Evolutionary conservation across 2,797 vertebrate species (phyloP).

Genomic region (Morelia viridis): DNA sequence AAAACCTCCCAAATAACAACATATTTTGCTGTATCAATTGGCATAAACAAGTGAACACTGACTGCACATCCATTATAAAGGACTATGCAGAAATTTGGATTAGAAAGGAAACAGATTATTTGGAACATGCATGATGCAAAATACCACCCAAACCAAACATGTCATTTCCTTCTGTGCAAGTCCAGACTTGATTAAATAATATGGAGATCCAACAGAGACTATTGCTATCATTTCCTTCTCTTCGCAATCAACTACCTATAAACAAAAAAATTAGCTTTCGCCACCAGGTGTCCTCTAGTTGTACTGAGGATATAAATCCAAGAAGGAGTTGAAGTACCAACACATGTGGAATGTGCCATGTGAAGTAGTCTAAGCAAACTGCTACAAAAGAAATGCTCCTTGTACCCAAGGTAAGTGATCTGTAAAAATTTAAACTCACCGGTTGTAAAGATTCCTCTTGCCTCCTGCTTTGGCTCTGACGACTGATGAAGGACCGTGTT

Average conservation of each 20-base stretch:
- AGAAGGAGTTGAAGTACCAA: not conserved
- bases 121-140: not conserved
- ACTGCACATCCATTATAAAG: not conserved
- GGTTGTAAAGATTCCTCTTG: slow-evolving; percentile 85
- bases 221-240: not conserved
- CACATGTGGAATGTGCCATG: not conserved
- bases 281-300: not conserved
- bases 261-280: not conserved
- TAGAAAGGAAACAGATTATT: not conserved
- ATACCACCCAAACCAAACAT: not conserved
- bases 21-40: not conserved
- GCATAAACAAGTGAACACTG: not conserved
- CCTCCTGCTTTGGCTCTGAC: slow-evolving; percentile 86
- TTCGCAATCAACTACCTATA: not conserved
- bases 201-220: not conserved
- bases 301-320: not conserved
- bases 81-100: not conserved
- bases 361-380: not conserved
- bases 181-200: not conserved
- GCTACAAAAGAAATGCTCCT: rapidly evolving
- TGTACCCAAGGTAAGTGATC: not conserved
- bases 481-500: slow-evolving; percentile 89
- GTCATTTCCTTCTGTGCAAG: not conserved
- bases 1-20: not conserved
- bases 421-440: slow-evolving; percentile 72